Base-by-base conservation (phyloP, 2,797 vertebrate genomes). In the Manis javanica region DNA sequence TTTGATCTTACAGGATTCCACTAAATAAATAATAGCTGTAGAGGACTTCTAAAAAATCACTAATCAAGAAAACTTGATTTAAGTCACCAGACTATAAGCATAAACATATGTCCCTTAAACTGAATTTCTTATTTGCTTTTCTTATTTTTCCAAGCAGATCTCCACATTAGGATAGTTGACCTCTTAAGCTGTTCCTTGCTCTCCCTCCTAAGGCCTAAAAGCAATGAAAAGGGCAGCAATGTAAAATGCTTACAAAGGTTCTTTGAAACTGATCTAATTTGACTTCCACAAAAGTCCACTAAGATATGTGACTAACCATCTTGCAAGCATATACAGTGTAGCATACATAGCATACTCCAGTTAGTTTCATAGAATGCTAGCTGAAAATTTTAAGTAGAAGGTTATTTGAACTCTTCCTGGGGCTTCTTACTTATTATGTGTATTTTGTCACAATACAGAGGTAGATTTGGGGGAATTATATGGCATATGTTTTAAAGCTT, bases 41-140 rank as follows among this genome's bases (percentile, higher is more conserved):
- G 72, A 93, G 39, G 34, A 59, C 78, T 91, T 82, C 71, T 4
- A 2, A 11, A 16, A 92, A 94, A 84, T 89, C 53, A 42, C 53
- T 88, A 24, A 59, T 87, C 49, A 63, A 77, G 85, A 96, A 89
- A 94, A 85, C 29, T 92, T 95, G 23, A 72, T 81, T 55, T 66
- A 88, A 93, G 59, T 92, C 53, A 74, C 71, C 26, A 46, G 69
- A 81, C 57, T 84, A 4, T 91, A 64, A 90, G 37, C 26, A 2
- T 66, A 82, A 93, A 87, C 31, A 39, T 77, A 24, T 23, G 19
- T 7, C 4, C 61, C 24, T 63, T 68, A 82, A 89, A 49, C 24
- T 88, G 85, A 92, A 87, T 88, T 94, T 96, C 74, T 94, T 46
- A 72, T n/a, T 71, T 90, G 75, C n/a, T 94, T 96, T 92, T 90